Conservation (phyloP, 35 echinoderm and acorn worm species). For the Diadema setosum region DNA sequence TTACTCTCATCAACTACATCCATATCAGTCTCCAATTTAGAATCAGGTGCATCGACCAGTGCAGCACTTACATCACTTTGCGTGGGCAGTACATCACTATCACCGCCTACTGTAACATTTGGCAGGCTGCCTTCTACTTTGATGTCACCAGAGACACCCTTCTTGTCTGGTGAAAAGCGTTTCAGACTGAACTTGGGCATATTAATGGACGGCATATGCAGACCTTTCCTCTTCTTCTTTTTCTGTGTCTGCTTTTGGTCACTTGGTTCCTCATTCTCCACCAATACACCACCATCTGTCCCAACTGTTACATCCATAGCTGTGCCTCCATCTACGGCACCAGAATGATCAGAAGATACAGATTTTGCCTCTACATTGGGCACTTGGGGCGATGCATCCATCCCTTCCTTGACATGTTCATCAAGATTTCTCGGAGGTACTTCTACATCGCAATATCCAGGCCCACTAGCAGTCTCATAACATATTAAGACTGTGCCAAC, state of each 20-base stretch:
- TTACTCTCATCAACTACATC: too few relatives aligned
- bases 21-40: too few relatives aligned
- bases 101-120: background rate
- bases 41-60: background rate
- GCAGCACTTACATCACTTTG: background rate
- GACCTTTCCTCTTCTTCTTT: conserved; percentile 20
- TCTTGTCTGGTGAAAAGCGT: background rate
- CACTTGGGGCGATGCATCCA: background rate
- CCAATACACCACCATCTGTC: background rate
- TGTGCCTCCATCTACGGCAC: background rate
- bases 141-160: background rate
- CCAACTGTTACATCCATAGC: background rate
- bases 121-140: background rate
- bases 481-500: background rate
- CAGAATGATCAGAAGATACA: background rate
- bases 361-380: background rate
- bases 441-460: background rate
- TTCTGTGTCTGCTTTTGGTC: background rate
- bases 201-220: conserved; percentile 5
- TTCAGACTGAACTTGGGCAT: conserved; percentile 30
- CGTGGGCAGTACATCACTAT: background rate
- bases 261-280: background rate
- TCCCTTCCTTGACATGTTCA: background rate
- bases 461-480: background rate
- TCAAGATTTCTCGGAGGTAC: background rate